These are phyloP conservation scores for Timema podura DNA, from an alignment of 2,888 invertebrate genomes.

Conservation along the genomic window DNA sequence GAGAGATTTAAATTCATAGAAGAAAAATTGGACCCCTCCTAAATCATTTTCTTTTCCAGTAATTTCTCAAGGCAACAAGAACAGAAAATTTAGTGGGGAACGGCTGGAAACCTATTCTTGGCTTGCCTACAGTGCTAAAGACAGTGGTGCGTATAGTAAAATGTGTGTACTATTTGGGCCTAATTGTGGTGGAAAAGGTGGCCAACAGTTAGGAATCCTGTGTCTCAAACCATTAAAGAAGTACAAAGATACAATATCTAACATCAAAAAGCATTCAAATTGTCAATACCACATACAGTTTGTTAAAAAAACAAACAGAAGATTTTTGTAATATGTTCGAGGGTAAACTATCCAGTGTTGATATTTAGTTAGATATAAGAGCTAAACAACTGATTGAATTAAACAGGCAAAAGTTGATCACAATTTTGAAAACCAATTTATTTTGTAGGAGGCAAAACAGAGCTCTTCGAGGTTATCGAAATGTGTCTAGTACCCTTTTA, in stretches of 20 bases:
- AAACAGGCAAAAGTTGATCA: slow-evolving; percentile 1
- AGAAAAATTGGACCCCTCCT: slow-evolving; percentile 3
- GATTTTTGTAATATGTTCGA: slow-evolving; percentile 5
- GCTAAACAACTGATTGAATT: slow-evolving; percentile 5
- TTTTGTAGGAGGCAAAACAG: background rate
- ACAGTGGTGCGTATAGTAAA: background rate
- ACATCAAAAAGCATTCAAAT: background rate
- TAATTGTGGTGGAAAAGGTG: background rate
- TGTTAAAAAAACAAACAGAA: background rate
- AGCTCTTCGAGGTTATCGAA: slow-evolving; percentile 1
- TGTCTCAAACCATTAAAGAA: slow-evolving; percentile 1
- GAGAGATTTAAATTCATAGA: background rate
- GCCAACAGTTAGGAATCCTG: background rate
- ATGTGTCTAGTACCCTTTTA: background rate
- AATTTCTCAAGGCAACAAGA: slow-evolving; percentile 9
- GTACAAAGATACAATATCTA: slow-evolving; percentile 9
- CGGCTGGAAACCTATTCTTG: background rate
- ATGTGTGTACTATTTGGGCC: slow-evolving; percentile 8
- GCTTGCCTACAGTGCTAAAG: background rate
- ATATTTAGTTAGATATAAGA: slow-evolving; percentile 15
- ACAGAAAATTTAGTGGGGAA: slow-evolving; percentile 12
- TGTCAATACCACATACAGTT: background rate
- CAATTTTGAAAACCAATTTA: background rate
- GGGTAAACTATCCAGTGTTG: slow-evolving; percentile 4
- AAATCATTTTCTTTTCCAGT: background rate